Base-by-base conservation (phyloP, 2,888 invertebrate genomes). In the Shargacucullia verbasci region DNA sequence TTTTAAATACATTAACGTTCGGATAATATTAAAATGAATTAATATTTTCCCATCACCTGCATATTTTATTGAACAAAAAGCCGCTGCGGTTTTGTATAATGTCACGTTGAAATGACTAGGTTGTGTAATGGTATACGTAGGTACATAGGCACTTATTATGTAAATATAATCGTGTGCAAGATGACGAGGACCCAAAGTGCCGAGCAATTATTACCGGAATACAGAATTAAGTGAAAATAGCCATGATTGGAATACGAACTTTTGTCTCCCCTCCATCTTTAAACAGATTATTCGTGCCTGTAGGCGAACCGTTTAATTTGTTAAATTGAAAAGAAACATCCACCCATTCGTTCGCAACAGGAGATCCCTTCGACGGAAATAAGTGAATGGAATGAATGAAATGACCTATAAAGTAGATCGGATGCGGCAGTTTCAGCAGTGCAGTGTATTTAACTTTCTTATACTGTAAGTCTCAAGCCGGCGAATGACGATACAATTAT, bases 301-400 rank as follows among this genome's bases (percentile, higher is more conserved):
- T 69, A 72, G 67, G 71, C 75, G 81, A 74, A 74, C 73, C 76
- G 83, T 88, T 88, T 89, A 91, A 91, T 92, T 90, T 91, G 89
- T 89, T 89, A 91, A 92, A 92, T 92, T 91, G 92, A 89, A 92
- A 92, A 90, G 91, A 91, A 91, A 90, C 90, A 89, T 83, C 89
- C 88, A 89, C 87, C 85, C 88, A 88, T 84, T 87, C 86, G 88
- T 81, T 90, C 90, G 91, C 91, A 89, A 90, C 85, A 73, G 81
- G 79, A 83, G 90, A 90, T 89, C 90, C 89, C 85, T 88, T 87
- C 85, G 83, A 68, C 79, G 84, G 83, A 85, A 88, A 91, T 91
- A 92, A 91, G 89, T 87, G 90, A 89, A 91, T 87, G 88, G 86
- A 90, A 90, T 91, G 88, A 92, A 90, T 86, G 89, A 87, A 91